A percentile compares a stretch with the other conserved stretches of the same genome.
phyloP scores from a whole-genome alignment of 2,113 vertebrate genomes.

The Aegithalos caudatus region DNA sequence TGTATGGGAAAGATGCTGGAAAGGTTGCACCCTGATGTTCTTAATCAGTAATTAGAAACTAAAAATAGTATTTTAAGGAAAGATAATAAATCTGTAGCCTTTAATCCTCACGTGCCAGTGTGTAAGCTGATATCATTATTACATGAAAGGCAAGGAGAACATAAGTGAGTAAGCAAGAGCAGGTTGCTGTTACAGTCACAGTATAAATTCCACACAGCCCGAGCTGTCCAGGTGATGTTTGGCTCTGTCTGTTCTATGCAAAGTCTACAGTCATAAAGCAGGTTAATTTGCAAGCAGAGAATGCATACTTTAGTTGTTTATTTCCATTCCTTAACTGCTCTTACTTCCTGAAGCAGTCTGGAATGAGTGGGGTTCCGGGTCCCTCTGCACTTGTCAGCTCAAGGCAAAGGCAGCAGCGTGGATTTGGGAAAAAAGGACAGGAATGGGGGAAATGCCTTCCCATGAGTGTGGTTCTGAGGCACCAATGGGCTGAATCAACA shows the following conservation, averaged over 20 bases:
- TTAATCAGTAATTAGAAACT: constrained; percentile 52
- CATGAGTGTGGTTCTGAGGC: background rate
- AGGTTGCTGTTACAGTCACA: background rate
- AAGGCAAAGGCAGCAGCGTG: fast-evolving
- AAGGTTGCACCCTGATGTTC: constrained; percentile 28
- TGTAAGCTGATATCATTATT: constrained; percentile 54
- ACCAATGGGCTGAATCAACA: background rate
- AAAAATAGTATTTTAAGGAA: constrained; percentile 41
- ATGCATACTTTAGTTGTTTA: background rate
- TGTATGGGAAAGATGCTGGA: background rate
- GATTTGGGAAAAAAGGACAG: background rate
- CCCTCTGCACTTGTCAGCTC: background rate
- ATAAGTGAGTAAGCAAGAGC: background rate
- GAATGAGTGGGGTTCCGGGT: fast-evolving
- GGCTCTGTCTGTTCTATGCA: background rate
- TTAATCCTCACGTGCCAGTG: constrained; percentile 38
- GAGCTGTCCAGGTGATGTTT: background rate
- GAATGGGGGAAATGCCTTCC: background rate
- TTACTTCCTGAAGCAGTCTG: background rate
- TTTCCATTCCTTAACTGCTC: background rate
- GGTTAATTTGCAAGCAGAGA: background rate
- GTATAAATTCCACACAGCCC: background rate
- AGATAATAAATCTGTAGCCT: constrained; percentile 44
- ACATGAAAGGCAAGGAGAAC: background rate
- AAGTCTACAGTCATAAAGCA: background rate